Evolutionary conservation across 2,113 vertebrate genomes (phyloP), one percentile per base, ranked within the genome.

Genomic region (Podocnemis expansa): DNA sequence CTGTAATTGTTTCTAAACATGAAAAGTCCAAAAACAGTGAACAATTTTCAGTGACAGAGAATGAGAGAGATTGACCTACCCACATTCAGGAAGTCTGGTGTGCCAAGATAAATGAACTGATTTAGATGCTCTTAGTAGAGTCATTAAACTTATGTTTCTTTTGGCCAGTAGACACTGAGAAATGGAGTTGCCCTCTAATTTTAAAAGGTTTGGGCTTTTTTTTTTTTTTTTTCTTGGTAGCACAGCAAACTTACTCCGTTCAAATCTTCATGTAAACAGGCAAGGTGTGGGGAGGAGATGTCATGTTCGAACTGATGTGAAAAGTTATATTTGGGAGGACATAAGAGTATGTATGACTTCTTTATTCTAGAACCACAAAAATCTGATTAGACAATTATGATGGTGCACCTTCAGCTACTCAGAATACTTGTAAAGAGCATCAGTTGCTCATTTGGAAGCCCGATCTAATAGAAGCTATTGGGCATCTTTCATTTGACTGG

Each of bases 1-100:
- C 91, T 87, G 58, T 93, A 97, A 96, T 97, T 97, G 95, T 94
- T 84, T 96, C 43, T 41, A 70, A 87, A 27, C 58, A 84, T 12
- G n/a, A 82, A 82, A 95, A 94, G 95, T 97, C 96, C 93, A 96
- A 94, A 96, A 94, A 51, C 73, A 84, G 63, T 76, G 94, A 94
- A 95, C 82, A 93, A 89, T 87, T 90, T 96, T 95, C n/a, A 49
- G 49, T 80, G 80, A n/a, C 92, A 16, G 8, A 0, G 70, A 89
- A 87, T 54, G 73, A 17, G 92, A 93, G 17, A 80, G 56, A 90
- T 82, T 90, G 63, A 85, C 82, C 86, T 95, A 95, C 52, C 88
- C 91, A 78, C 21, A 82, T 45, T 27, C 73, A 25, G 52, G 76
- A 49, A 92, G 5, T 83, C 45, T 58, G 1, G 2, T 0, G 0